Evolutionary conservation across 2,797 vertebrate species (phyloP).

Genomic region (Tenualosa thibaudeaui): DNA sequence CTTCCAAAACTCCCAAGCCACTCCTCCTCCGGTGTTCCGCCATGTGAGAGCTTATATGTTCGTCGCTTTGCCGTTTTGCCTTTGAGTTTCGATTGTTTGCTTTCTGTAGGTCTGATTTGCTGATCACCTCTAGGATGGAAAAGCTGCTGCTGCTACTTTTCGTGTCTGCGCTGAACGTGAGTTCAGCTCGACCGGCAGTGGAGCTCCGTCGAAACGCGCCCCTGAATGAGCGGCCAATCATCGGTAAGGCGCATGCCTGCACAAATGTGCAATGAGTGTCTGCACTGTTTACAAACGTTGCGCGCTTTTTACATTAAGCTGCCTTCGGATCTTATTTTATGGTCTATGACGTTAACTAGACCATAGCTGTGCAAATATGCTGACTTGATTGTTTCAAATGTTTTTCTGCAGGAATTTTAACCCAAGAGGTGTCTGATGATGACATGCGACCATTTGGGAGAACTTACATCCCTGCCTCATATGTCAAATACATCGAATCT

Average conservation of each 20-base stretch:
- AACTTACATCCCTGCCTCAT: conserved; percentile 76
- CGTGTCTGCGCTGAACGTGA: background rate
- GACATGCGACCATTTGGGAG: conserved; percentile 68
- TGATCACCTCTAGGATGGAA: background rate
- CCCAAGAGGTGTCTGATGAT: conserved; percentile 70
- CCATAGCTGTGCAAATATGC: background rate
- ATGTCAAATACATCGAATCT: conserved; percentile 79
- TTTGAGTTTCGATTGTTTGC: background rate
- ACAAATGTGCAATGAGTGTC: background rate
- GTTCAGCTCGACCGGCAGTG: background rate
- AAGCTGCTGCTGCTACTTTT: background rate
- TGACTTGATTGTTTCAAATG: background rate
- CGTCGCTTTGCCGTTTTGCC: background rate
- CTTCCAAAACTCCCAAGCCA: background rate
- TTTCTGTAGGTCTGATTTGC: background rate
- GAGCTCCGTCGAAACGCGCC: background rate
- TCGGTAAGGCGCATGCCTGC: conserved; percentile 36
- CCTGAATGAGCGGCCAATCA: conserved; percentile 48
- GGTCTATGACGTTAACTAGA: too few relatives aligned
- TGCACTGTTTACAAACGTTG: too few relatives aligned
- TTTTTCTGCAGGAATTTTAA: conserved; percentile 71
- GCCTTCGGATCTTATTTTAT: too few relatives aligned
- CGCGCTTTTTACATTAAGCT: too few relatives aligned
- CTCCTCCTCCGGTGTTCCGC: background rate
- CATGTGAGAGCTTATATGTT: background rate